phyloP scores from a whole-genome alignment of 2,113 vertebrate species.

The Mobula hypostoma region DNA sequence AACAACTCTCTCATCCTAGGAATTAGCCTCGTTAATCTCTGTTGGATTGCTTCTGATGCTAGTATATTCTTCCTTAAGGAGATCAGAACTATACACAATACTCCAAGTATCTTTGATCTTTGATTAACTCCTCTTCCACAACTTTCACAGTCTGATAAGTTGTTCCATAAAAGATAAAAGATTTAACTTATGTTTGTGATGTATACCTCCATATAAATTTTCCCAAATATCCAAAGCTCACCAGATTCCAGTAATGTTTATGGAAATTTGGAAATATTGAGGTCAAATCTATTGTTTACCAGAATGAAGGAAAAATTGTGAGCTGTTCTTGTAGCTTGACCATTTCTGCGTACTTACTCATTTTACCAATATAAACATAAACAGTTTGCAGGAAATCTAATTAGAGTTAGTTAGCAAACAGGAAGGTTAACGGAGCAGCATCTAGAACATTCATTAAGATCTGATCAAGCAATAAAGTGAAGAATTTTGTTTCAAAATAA shows the following conservation, averaged over 20 bases:
- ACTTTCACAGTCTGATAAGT: too few relatives aligned
- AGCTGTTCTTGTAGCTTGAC: conserved; percentile 5
- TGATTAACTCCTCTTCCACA: not conserved
- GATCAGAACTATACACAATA: too few relatives aligned
- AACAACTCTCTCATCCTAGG: too few relatives aligned
- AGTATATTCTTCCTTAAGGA: too few relatives aligned
- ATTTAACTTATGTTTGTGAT: not conserved
- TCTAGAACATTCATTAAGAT: not conserved
- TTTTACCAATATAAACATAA: conserved; percentile 5
- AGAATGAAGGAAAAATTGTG: not conserved
- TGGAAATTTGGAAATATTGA: not conserved
- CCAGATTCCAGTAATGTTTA: not conserved
- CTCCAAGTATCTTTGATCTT: not conserved
- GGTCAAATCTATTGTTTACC: conserved; percentile 7
- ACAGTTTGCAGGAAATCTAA: conserved; percentile 9
- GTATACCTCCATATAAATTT: not conserved
- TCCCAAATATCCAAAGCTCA: not conserved
- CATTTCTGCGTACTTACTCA: conserved; percentile 5
- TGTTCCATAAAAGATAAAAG: not conserved
- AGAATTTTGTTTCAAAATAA: conserved; percentile 21
- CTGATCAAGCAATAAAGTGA: not conserved
- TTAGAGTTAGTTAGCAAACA: conserved; percentile 15
- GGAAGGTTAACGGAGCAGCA: conserved; percentile 30
- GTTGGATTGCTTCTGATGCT: too few relatives aligned
- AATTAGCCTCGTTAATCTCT: too few relatives aligned